Evolutionary conservation across 2,888 invertebrate species (phyloP).

Genomic region (Rhamphomyia laevipes): DNA sequence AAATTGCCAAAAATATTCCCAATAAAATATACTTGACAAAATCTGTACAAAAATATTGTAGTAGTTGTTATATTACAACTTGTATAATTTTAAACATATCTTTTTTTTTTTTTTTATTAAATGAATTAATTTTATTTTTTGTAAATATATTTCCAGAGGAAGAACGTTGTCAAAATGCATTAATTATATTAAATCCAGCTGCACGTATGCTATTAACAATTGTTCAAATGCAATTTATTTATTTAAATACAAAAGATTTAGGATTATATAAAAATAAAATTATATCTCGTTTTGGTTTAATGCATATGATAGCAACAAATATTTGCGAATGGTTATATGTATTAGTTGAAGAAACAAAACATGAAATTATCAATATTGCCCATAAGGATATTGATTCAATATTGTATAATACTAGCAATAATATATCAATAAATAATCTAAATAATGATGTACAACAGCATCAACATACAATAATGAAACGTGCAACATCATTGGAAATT

Average conservation of each 20-base stretch:
- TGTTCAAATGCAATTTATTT: conserved; percentile 87
- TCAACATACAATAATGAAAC: neutral
- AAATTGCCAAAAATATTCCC: too few relatives aligned
- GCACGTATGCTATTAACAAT: conserved; percentile 74
- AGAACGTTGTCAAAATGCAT: conserved; percentile 46
- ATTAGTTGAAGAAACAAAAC: conserved; percentile 76
- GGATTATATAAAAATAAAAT: conserved; percentile 53
- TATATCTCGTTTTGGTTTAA: conserved; percentile 76
- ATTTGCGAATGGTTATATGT: conserved; percentile 90
- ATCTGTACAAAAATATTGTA: too few relatives aligned
- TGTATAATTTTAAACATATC: too few relatives aligned
- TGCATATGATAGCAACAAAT: conserved; percentile 86
- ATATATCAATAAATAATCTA: conserved; percentile 11
- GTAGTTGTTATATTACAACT: too few relatives aligned
- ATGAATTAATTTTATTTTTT: too few relatives aligned
- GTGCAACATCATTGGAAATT: neutral
- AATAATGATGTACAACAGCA: too few relatives aligned
- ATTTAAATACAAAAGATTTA: conserved; percentile 71
- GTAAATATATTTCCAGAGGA: too few relatives aligned
- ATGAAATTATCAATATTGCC: conserved; percentile 66
- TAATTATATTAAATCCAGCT: conserved; percentile 67
- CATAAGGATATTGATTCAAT: conserved; percentile 23
- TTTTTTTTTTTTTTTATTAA: too few relatives aligned
- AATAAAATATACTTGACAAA: too few relatives aligned
- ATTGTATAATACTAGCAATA: conserved; percentile 6